Base-by-base conservation (phyloP, 2,888 invertebrate genomes). In the Drosophila pegasa region DNA sequence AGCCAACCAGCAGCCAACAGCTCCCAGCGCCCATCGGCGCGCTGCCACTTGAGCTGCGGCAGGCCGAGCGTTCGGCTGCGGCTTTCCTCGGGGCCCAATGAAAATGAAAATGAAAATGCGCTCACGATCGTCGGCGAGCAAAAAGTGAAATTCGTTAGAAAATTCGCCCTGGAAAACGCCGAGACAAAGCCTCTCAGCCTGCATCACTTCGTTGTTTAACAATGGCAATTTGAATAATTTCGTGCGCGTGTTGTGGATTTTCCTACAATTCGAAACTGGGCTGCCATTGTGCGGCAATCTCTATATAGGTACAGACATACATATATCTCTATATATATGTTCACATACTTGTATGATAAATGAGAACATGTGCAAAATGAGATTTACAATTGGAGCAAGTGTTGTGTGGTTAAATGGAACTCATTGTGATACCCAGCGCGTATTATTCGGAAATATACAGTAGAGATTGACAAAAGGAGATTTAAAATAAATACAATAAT, bases 211-310 rank as follows among this genome's bases (percentile, higher is more conserved):
- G 45, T 57, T 59, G 61, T 57, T 72, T 35, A 79, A 85, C 89
- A 85, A 85, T 82, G 88, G 89, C 79, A 87, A 89, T 89, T 85
- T 89, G 83, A 82, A 89, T 85, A 85, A 85, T 85, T 88, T 76
- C 52, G 75, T 76, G 75, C 75, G 75, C 79, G 75, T 76, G 60
- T 75, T 75, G 75, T 78, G 75, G 71, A 56, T 70, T 76, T 76
- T 60, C 65, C 50, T 55, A 60, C 37, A 41, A 62, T 60, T 62
- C 16, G 69, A 56, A 79, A 69, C 73, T 79, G 57, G 79, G 60
- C 78, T 81, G 70, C 62, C 63, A 78, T 86, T 80, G 80, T 79
- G 65, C 69, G 58, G 59, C 79, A 75, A 74, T 74, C 64, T 40
- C 16, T 16, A 71, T 29, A 38, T 22, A 43, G 31, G 0, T 5